Evolutionary conservation across 2,113 vertebrate genomes (phyloP).

Genomic region (Chloropsis cyanopogon): DNA sequence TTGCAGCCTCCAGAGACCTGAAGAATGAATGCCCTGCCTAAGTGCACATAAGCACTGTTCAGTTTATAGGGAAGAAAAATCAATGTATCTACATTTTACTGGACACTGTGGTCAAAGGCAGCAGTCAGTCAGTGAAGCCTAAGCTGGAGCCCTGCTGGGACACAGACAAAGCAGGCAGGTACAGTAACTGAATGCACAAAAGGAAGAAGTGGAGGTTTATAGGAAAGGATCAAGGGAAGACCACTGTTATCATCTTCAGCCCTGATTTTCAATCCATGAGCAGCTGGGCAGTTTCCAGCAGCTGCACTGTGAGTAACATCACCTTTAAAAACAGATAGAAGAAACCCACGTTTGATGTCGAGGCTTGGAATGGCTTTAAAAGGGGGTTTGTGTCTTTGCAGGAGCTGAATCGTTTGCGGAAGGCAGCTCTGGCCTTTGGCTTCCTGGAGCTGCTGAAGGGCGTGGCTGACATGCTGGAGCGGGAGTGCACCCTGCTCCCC

Average conservation of each 20-base stretch:
- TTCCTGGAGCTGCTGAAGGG: conserved; percentile 96
- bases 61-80: background rate
- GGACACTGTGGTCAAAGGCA: background rate
- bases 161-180: background rate
- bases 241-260: background rate
- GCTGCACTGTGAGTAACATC: background rate
- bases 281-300: background rate
- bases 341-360: background rate
- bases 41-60: background rate
- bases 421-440: conserved; percentile 93
- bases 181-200: background rate
- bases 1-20: background rate
- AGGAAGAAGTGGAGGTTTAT: background rate
- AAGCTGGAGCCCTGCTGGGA: background rate
- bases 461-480: conserved; percentile 91
- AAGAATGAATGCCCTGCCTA: background rate
- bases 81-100: background rate
- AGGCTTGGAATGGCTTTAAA: background rate
- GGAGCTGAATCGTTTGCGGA: conserved; percentile 94
- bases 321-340: background rate
- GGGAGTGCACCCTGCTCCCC: conserved; percentile 92
- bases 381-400: conserved; percentile 23
- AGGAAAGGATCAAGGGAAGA: background rate
- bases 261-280: background rate
- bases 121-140: background rate